Evolutionary conservation across 2,888 invertebrate genomes (phyloP), one percentile per base, ranked within the genome.

Genomic region (Oxycera nigricornis): DNA sequence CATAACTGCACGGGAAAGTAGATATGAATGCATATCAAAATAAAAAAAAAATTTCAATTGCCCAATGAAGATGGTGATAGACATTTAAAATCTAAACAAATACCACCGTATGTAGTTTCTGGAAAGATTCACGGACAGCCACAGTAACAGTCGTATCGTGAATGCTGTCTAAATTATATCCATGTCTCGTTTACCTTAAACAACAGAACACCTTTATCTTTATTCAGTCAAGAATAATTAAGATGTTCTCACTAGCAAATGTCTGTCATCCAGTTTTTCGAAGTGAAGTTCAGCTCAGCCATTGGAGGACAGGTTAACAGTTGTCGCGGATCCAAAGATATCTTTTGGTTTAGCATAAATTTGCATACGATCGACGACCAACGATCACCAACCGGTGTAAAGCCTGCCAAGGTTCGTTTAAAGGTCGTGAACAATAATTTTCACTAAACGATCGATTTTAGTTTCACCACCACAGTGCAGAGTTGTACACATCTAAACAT

Each of bases 391-490:
- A 11, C n/a, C 2, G 17, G 46, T 46, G 46, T 46, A 11, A 46
- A 46, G 46, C 46, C 17, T 46, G 46, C 6, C 46, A 46, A 46
- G 46, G 46, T 46, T 46, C 46, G 46, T 17, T 46, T n/a, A 46
- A 46, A 46, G 46, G 46, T 46, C 46, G 46, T 46, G 46, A 46
- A 46, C 46, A 46, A 46, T 46, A 46, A 46, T 46, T 46, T 46
- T 46, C n/a, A 11, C 46, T 46, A 46, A 46, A 46, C 46, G 46
- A 46, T 46, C 46, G 46, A 46, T 46, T 46, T 46, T n/a, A 46
- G 17, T 46, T 46, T 46, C 46, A 7, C n/a, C 46, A n/a, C 14
- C 46, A 46, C 11, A n/a, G n/a, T n/a, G n/a, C n/a, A n/a, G n/a
- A n/a, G n/a, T n/a, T n/a, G n/a, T n/a, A 11, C 46, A 46, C 14